Evolutionary conservation across 2,797 vertebrate genomes (phyloP).

Genomic region (Neopelma chrysocephalum): DNA sequence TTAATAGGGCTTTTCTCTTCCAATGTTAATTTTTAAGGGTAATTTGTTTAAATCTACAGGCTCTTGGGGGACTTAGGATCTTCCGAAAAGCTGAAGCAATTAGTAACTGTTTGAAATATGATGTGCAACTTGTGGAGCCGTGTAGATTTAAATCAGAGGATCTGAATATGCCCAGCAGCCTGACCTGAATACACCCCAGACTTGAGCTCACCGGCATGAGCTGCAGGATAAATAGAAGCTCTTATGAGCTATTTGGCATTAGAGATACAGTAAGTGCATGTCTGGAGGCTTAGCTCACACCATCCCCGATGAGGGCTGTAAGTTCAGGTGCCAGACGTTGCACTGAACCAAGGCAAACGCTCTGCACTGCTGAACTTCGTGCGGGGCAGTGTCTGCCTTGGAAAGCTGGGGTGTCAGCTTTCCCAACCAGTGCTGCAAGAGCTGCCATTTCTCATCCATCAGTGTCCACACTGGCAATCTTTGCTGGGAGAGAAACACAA

Average conservation of each 20-base stretch:
- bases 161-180: background rate
- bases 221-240: background rate
- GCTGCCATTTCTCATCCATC: background rate
- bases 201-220: background rate
- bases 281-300: background rate
- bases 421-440: background rate
- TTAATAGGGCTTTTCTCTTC: constrained; percentile 26
- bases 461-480: background rate
- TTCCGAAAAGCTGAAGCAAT: background rate
- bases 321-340: background rate
- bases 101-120: background rate
- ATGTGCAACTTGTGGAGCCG: background rate
- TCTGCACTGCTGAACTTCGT: background rate
- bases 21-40: constrained; percentile 27
- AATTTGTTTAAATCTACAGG: constrained; percentile 32
- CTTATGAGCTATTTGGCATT: background rate
- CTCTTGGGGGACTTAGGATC: background rate
- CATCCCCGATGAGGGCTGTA: background rate
- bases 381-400: background rate
- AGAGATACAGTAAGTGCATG: background rate
- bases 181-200: background rate
- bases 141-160: background rate
- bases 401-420: background rate
- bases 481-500: background rate
- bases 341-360: background rate